Evolutionary conservation across 2,888 invertebrate genomes (phyloP).

Genomic region (Blastobasis lacticolella): DNA sequence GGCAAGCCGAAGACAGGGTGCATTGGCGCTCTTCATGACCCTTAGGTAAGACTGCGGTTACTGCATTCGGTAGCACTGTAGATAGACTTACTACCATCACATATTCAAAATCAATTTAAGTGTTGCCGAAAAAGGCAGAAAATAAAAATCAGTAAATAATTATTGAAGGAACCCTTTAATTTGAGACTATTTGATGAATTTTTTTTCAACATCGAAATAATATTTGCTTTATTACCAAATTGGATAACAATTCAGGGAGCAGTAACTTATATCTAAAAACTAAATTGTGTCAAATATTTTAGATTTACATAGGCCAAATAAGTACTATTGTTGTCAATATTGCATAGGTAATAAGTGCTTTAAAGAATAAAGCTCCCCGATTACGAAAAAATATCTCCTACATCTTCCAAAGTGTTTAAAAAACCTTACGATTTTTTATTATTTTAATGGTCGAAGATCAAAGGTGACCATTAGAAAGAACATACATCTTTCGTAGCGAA

Average conservation of each 20-base stretch:
- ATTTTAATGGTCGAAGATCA: conserved; percentile 15
- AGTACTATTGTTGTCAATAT: conserved; percentile 20
- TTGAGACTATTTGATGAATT: conserved; percentile 53
- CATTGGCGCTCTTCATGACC: too few species aligned
- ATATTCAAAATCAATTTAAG: too few species aligned
- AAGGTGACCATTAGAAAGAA: conserved; percentile 18
- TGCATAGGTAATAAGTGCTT: conserved; percentile 12
- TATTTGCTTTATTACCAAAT: conserved; percentile 17
- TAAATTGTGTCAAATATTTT: background rate
- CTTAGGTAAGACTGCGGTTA: too few species aligned
- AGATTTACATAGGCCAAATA: conserved; percentile 12
- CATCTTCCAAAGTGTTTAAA: too few species aligned
- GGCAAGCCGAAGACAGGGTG: too few species aligned
- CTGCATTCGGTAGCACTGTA: too few species aligned
- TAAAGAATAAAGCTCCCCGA: conserved; percentile 1
- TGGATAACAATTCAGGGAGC: conserved; percentile 13
- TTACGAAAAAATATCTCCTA: background rate
- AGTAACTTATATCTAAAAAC: background rate
- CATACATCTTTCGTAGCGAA: conserved; percentile 14
- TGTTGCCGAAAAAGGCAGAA: conserved; percentile 1
- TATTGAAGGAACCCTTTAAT: conserved; percentile 56
- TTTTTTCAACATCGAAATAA: conserved; percentile 23
- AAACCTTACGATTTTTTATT: too few species aligned
- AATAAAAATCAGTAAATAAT: conserved; percentile 35
- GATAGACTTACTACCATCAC: too few species aligned